phyloP scores from a whole-genome alignment of 2,113 vertebrate genomes.

The Zapornia atra region DNA sequence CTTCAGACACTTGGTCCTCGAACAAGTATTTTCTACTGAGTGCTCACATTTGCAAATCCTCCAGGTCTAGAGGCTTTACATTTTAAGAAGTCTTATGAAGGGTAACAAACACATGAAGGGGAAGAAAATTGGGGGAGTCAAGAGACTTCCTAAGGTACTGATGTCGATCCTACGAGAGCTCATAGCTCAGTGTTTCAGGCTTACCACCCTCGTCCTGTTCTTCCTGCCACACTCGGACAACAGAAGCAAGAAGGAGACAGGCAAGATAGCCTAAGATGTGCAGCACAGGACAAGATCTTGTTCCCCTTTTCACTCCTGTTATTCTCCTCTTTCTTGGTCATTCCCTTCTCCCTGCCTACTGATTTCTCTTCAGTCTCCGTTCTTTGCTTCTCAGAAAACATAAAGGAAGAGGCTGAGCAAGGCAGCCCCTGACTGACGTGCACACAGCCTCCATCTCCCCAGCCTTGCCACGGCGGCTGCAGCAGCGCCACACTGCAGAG shows the following conservation, averaged over 20 bases:
- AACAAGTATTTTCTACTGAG: background rate
- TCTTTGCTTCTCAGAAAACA: background rate
- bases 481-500: background rate
- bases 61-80: background rate
- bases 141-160: background rate
- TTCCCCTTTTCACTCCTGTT: background rate
- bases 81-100: background rate
- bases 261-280: background rate
- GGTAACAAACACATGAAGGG: background rate
- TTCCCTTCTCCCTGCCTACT: background rate
- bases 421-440: background rate
- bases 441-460: background rate
- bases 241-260: background rate
- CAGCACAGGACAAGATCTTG: background rate
- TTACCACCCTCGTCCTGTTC: background rate
- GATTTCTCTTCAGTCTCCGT: background rate
- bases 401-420: background rate
- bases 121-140: background rate
- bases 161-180: background rate
- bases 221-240: background rate
- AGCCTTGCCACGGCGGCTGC: background rate
- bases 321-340: background rate
- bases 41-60: background rate
- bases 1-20: background rate
- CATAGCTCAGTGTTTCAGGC: background rate